Percentiles rank a stretch among this genome's conserved stretches.
These are phyloP conservation scores for Diprion similis DNA, from an alignment of 1,140 invertebrate genomes.

Conservation along the genomic window DNA sequence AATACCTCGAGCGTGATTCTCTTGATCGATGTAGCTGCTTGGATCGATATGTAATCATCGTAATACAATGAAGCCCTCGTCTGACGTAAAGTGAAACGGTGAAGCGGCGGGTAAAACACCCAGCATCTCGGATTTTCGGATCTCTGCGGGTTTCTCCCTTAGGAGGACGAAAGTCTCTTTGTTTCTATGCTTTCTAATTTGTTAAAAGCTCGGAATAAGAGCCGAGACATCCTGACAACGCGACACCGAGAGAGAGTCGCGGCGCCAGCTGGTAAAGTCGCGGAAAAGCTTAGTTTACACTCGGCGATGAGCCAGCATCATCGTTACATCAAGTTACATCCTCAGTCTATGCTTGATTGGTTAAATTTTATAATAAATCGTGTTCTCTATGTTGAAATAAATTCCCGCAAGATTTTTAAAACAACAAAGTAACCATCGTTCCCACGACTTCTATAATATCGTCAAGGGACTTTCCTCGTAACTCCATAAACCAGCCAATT, in stretches of 20 bases:
- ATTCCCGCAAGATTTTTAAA: too few relatives aligned
- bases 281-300: not conserved
- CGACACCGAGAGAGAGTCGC: not conserved
- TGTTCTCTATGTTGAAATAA: too few relatives aligned
- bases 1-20: not conserved
- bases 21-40: too few relatives aligned
- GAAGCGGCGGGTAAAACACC: too few relatives aligned
- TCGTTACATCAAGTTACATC: not conserved
- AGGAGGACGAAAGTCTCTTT: not conserved
- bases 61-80: not conserved
- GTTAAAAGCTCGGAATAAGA: constrained; percentile 47
- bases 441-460: too few relatives aligned
- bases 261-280: too few relatives aligned
- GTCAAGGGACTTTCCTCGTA: too few relatives aligned
- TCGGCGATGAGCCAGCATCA: not conserved
- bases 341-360: not conserved
- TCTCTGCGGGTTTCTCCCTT: constrained; percentile 10
- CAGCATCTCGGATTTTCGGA: too few relatives aligned
- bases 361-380: too few relatives aligned
- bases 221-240: not conserved
- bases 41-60: not conserved
- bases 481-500: too few relatives aligned
- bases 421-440: too few relatives aligned
- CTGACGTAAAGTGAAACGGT: too few relatives aligned
- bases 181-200: constrained; percentile 48